Base-by-base conservation (phyloP, 2,113 vertebrate species). In the Elephantulus edwardii region DNA sequence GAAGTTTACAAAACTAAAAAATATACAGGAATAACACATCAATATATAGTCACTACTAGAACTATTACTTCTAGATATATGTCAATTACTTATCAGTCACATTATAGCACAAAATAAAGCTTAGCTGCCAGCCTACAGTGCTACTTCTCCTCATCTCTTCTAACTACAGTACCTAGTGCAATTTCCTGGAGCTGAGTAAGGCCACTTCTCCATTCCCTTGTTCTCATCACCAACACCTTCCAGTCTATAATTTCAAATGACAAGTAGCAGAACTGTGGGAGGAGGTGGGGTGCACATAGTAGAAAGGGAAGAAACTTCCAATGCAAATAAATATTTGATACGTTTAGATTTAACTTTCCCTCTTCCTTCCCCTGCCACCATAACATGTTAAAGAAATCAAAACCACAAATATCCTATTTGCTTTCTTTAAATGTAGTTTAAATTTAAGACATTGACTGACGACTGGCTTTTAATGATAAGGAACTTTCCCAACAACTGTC, bases 361-460 rank as follows among this genome's bases (percentile, higher is more conserved):
- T 19, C n/a, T 52, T 54, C 8, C 8, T 19, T 14, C 28, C 1
- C 35, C 1, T 3, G 19, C 2, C 4, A 5, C 26, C 20, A 8
- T 44, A 68, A 64, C 58, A 60, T 28, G 40, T 58, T 22, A 82
- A 26, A 30, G 52, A 88, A 62, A 70, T 26, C 9, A 28, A 54
- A 80, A 50, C 72, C 48, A 22, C 33, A 54, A 38, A n/a, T 86
- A 68, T 52, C 54, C 48, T 81, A 46, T 24, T 74, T 50, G 42
- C 19, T 44, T 28, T 20, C 42, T 81, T 84, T 74, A 54, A 10
- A 48, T 20, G 46, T 68, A n/a, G 42, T 17, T 71, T 76, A 50
- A 90, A 83, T 83, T 42, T 81, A 83, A 87, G 54, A 68, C 40
- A 48, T 35, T 75, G 66, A 30, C 28, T 14, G 3, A 42, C 68